These are phyloP conservation scores for Micrasema longulum DNA, from an alignment of 1,140 invertebrate genomes.

Conservation along the genomic window DNA sequence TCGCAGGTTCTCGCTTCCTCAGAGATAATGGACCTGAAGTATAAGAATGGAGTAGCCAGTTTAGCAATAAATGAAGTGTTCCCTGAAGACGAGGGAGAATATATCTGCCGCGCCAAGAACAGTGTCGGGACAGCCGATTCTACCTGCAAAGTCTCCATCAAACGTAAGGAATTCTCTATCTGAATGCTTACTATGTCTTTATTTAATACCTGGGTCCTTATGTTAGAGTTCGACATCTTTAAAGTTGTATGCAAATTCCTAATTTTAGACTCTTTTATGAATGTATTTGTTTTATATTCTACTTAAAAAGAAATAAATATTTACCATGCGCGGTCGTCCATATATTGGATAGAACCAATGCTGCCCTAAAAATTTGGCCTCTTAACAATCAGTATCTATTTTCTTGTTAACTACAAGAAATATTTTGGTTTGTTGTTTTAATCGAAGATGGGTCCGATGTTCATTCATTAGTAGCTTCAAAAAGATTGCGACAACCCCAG, in stretches of 20 bases:
- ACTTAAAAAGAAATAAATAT: too few relatives aligned
- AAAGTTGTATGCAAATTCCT: neutral
- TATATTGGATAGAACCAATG: too few relatives aligned
- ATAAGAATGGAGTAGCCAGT: constrained; percentile 87
- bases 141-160: constrained; percentile 84
- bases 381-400: too few relatives aligned
- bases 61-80: constrained; percentile 91
- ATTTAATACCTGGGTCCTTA: neutral
- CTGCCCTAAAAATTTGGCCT: too few relatives aligned
- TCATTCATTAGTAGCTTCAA: too few relatives aligned
- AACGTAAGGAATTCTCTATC: constrained; percentile 75
- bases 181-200: neutral
- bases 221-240: neutral
- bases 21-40: constrained; percentile 90
- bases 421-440: too few relatives aligned
- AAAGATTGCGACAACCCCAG: too few relatives aligned
- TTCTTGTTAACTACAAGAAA: too few relatives aligned
- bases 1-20: constrained; percentile 74
- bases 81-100: constrained; percentile 93
- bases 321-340: too few relatives aligned
- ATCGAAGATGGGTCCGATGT: too few relatives aligned
- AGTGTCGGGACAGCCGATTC: constrained; percentile 87
- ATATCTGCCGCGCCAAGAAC: constrained; percentile 90
- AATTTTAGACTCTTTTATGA: too few relatives aligned
- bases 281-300: too few relatives aligned